phyloP scores from a whole-genome alignment of 2,113 vertebrate species.

The Carassius carassius region DNA sequence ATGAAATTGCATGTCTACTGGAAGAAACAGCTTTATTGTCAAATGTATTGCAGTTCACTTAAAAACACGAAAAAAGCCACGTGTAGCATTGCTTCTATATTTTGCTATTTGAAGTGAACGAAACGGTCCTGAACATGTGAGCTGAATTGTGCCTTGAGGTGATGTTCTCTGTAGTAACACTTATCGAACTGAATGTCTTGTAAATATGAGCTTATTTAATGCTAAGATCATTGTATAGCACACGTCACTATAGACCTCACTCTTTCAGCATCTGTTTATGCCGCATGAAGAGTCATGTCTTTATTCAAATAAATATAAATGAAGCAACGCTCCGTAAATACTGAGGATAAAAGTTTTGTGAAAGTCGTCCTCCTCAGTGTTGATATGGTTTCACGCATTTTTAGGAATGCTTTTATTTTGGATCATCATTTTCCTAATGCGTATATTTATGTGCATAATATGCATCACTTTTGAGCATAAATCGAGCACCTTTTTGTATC shows the following conservation, averaged over 20 bases:
- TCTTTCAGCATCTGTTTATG: neutral
- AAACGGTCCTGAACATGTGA: slow-evolving; percentile 22
- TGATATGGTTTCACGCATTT: neutral
- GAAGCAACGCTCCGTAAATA: neutral
- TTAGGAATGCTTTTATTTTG: slow-evolving; percentile 6
- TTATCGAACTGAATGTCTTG: slow-evolving; percentile 30
- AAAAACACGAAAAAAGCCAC: slow-evolving; percentile 1
- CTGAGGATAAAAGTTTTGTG: neutral
- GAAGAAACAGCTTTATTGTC: neutral
- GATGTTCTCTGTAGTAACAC: neutral
- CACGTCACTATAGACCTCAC: slow-evolving; percentile 12
- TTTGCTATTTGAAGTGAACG: neutral
- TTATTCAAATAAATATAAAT: slow-evolving; percentile 16
- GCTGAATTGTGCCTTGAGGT: slow-evolving; percentile 44
- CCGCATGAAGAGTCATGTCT: slow-evolving; percentile 11
- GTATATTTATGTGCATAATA: slow-evolving; percentile 2
- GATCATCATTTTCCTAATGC: slow-evolving; percentile 1
- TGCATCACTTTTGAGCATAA: slow-evolving; percentile 11
- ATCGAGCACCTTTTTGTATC: slow-evolving; percentile 20
- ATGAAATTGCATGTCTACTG: neutral
- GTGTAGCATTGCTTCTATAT: neutral
- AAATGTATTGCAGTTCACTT: slow-evolving; percentile 16
- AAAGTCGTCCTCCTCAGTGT: neutral
- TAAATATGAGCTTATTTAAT: slow-evolving; percentile 34
- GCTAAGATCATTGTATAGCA: slow-evolving; percentile 10